phyloP scores from a whole-genome alignment of 2,888 invertebrate genomes.

The Teleogryllus oceanicus region DNA sequence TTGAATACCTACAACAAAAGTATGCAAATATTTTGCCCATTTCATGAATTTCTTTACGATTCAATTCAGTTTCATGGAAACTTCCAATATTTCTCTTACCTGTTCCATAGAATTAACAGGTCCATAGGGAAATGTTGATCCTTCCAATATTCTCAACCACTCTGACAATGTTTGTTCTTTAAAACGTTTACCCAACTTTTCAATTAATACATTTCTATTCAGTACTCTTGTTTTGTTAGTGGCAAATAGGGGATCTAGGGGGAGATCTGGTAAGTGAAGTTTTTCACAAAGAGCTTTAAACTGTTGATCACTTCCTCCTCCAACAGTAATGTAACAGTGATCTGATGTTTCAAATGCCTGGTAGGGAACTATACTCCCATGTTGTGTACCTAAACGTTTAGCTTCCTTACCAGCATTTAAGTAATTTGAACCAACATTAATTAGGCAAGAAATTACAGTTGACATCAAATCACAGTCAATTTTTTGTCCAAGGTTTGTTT shows the following conservation, averaged over 20 bases:
- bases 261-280: slow-evolving; percentile 60
- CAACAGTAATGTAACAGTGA: slow-evolving; percentile 75
- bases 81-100: slow-evolving; percentile 43
- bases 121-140: slow-evolving; percentile 79
- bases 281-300: slow-evolving; percentile 68
- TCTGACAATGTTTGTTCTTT: slow-evolving; percentile 65
- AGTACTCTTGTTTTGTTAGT: slow-evolving; percentile 73
- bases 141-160: slow-evolving; percentile 70
- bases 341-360: slow-evolving; percentile 81
- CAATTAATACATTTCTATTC: slow-evolving; percentile 67
- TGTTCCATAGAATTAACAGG: slow-evolving; percentile 83
- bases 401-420: slow-evolving; percentile 79
- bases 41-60: neutral
- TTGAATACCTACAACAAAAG: slow-evolving; percentile 62
- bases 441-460: slow-evolving; percentile 83
- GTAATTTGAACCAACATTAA: slow-evolving; percentile 86
- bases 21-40: neutral
- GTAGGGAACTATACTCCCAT: slow-evolving; percentile 92
- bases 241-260: slow-evolving; percentile 60
- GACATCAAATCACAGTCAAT: slow-evolving; percentile 92
- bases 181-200: slow-evolving; percentile 59
- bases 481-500: slow-evolving; percentile 82
- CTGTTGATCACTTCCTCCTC: slow-evolving; percentile 80
- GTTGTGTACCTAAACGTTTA: slow-evolving; percentile 84
- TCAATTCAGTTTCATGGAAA: neutral